phyloP scores from a whole-genome alignment of 2,113 vertebrate species.

The Echinops telfairi region DNA sequence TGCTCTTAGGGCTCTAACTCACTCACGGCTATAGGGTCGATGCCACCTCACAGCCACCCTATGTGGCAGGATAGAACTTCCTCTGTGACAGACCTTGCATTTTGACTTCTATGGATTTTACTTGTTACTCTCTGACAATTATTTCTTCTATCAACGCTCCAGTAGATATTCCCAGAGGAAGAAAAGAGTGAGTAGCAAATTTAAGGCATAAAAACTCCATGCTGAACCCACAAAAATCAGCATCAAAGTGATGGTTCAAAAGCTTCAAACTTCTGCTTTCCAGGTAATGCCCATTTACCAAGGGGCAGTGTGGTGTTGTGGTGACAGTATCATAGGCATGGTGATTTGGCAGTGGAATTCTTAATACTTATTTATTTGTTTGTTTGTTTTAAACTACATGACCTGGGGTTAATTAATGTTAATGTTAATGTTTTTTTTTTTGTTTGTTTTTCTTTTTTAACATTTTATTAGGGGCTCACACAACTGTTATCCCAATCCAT shows the following conservation, averaged over 20 bases:
- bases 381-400: not conserved
- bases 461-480: no score
- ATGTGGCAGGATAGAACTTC: no score
- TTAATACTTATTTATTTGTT: not conserved
- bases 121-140: not conserved
- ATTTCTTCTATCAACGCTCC: conserved; percentile 1
- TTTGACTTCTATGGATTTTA: not conserved
- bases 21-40: no score
- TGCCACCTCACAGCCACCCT: no score
- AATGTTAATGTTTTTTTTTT: no score
- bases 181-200: not conserved
- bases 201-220: not conserved
- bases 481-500: no score
- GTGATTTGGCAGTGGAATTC: not conserved
- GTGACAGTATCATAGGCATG: not conserved
- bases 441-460: no score
- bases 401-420: not conserved
- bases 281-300: not conserved
- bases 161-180: not conserved
- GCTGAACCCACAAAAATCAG: not conserved
- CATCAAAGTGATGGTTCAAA: not conserved
- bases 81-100: not conserved
- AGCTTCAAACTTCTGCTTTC: not conserved
- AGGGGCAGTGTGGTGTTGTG: not conserved
- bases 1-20: not conserved